Evolutionary conservation across 1,140 invertebrate species (phyloP).

Genomic region (Semibalanus balanoides): DNA sequence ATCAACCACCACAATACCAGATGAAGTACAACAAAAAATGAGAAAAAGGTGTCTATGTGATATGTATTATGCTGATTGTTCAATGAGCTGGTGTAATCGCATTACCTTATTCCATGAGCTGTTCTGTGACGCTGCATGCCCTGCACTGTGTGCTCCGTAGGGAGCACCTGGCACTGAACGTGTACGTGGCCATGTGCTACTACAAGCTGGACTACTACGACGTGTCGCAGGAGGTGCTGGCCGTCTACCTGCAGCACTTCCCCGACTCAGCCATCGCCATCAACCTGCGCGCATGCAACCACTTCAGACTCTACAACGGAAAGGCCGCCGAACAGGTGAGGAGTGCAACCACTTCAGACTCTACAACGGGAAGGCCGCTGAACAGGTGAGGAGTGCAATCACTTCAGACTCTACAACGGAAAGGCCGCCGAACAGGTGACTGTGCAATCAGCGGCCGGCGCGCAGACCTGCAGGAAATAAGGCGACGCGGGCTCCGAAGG

Average conservation of each 20-base stretch:
- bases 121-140: too few relatives aligned
- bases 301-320: conserved; percentile 82
- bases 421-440: neutral
- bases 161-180: conserved; percentile 83
- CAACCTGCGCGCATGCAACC: conserved; percentile 85
- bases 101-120: too few relatives aligned
- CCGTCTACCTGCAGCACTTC: conserved; percentile 81
- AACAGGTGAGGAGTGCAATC: too few relatives aligned
- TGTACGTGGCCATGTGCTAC: conserved; percentile 94
- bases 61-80: too few relatives aligned
- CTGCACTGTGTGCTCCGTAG: too few relatives aligned
- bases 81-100: too few relatives aligned
- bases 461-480: too few relatives aligned
- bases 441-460: too few relatives aligned
- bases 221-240: conserved; percentile 84
- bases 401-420: conserved; percentile 40
- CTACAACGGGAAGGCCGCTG: conserved; percentile 36
- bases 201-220: conserved; percentile 83
- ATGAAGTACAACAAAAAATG: too few relatives aligned
- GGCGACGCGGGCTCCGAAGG: too few relatives aligned
- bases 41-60: too few relatives aligned
- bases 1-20: too few relatives aligned
- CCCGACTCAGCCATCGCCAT: conserved; percentile 87
- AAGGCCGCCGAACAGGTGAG: conserved; percentile 67
- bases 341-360: conserved; percentile 24